Evolutionary conservation across 35 echinoderm and acorn worm species (phyloP).

Genomic region (Lytechinus variegatus): DNA sequence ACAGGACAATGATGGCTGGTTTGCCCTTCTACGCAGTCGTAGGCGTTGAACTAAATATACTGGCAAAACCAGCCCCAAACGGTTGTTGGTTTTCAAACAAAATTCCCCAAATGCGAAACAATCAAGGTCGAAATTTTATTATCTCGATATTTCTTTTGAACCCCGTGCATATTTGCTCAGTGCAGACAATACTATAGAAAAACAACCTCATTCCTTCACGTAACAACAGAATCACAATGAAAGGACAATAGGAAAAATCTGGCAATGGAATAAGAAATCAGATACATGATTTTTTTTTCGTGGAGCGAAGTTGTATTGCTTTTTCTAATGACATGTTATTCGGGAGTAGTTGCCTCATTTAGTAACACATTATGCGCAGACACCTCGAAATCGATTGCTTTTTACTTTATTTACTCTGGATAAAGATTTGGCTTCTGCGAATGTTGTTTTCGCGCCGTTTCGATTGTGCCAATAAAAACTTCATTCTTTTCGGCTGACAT

Average conservation of each 20-base stretch:
- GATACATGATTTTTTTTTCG: neutral
- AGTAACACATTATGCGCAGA: neutral
- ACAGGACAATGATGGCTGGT: no score
- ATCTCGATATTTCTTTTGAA: conserved; percentile 2
- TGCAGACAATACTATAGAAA: neutral
- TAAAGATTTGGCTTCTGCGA: neutral
- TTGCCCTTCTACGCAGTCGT: neutral
- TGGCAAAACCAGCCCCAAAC: neutral
- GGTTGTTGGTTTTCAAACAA: neutral
- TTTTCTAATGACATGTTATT: neutral
- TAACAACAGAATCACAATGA: neutral
- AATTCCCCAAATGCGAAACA: neutral
- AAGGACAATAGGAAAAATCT: neutral
- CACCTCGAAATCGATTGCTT: neutral
- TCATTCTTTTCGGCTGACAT: neutral
- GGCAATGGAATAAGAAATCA: neutral
- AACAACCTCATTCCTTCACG: neutral
- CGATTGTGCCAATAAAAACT: neutral
- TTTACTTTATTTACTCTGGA: neutral
- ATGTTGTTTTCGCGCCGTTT: neutral
- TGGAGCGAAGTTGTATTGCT: neutral
- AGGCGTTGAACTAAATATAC: neutral
- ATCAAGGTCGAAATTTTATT: neutral
- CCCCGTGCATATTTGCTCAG: neutral
- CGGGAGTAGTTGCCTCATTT: neutral